phyloP scores from a whole-genome alignment of 2,888 invertebrate genomes.

The Troglohyphantes excavatus region DNA sequence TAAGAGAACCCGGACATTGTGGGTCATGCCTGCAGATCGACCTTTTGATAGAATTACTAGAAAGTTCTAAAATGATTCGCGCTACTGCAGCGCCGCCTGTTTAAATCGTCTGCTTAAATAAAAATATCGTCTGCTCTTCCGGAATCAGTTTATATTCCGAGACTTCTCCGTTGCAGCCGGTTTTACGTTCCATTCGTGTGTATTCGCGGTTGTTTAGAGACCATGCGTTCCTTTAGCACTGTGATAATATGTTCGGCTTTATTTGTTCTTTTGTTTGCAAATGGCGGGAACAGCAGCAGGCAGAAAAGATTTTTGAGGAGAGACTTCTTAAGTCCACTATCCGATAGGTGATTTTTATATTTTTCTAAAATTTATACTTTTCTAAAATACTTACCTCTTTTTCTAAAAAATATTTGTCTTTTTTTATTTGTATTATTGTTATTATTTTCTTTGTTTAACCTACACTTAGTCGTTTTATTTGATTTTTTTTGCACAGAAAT shows the following conservation, averaged over 20 bases:
- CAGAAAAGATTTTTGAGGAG: slow-evolving; percentile 55
- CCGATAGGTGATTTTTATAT: slow-evolving; percentile 25
- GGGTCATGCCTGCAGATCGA: slow-evolving; percentile 51
- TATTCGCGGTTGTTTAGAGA: slow-evolving; percentile 19
- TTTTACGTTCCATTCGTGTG: background rate
- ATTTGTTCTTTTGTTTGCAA: background rate
- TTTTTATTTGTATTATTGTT: too few relatives aligned
- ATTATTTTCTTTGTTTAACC: too few relatives aligned
- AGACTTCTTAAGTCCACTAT: slow-evolving; percentile 45
- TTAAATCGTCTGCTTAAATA: background rate
- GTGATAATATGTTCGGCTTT: slow-evolving; percentile 23
- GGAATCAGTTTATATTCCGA: background rate
- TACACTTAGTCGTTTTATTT: too few relatives aligned
- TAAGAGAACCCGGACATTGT: background rate
- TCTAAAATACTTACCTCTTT: background rate
- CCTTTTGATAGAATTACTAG: slow-evolving; percentile 30
- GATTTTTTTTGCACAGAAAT: too few relatives aligned
- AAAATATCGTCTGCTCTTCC: background rate
- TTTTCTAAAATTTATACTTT: background rate
- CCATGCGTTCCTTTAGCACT: slow-evolving; percentile 46
- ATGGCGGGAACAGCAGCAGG: background rate
- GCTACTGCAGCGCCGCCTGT: slow-evolving; percentile 41
- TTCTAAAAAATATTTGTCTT: too few relatives aligned
- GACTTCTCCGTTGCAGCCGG: background rate
- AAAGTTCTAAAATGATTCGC: slow-evolving; percentile 35